Evolutionary conservation across 1,140 invertebrate species (phyloP), one percentile per base, ranked within the genome.

Genomic region (Oryzaephilus surinamensis): DNA sequence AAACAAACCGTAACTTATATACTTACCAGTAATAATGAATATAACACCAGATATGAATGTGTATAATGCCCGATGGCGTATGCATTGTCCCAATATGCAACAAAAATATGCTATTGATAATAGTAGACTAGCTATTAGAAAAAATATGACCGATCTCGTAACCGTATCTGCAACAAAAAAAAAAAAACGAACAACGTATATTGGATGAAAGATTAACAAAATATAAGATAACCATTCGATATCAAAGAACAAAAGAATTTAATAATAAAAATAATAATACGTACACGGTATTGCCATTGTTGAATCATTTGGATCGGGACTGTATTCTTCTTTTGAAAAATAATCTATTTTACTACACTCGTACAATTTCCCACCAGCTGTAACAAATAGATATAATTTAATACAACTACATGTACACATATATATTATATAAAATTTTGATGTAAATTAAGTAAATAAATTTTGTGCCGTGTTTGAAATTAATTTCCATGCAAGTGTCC

Each of bases 201-300:
- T n/a, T n/a, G n/a, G n/a, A n/a, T n/a, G n/a, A n/a, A n/a, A n/a
- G n/a, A n/a, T n/a, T n/a, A n/a, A n/a, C n/a, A n/a, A n/a, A n/a
- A n/a, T n/a, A n/a, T n/a, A n/a, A n/a, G n/a, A n/a, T n/a, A n/a
- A n/a, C n/a, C n/a, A n/a, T n/a, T 24, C 8, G 8, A 24, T 7
- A 24, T 7, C 11, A 24, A 7, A 24, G 23, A 6, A 24, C 23
- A 24, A 24, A 4, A 20, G 1, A n/a, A 7, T 24, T 24, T 3
- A 24, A 11, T 33, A 33, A 33, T 12, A 4, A 2, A 21, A 33
- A 13, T 5, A 10, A 15, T 33, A 16, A 23, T 23, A 77, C 84
- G 84, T 74, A 89, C 85, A 88, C 62, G 84, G 84, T 69, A 91
- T 88, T 31, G 84, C 84, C 63, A 84, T 79, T 11, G 85, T 88